These are phyloP conservation scores for Atta colombica DNA, from an alignment of 1,140 invertebrate species.

Conservation along the genomic window DNA sequence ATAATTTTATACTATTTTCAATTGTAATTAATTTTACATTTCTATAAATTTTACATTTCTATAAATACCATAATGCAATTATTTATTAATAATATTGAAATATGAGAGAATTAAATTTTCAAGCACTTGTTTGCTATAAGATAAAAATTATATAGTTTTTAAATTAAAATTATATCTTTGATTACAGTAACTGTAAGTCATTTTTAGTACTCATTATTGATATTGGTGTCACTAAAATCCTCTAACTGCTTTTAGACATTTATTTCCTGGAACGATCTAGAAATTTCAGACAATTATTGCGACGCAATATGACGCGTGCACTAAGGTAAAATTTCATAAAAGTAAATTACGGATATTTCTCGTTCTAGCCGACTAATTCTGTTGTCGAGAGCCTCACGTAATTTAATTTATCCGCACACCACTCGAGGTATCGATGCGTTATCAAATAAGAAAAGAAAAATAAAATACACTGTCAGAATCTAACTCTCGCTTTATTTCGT, in stretches of 20 bases:
- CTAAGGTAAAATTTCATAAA: slow-evolving; percentile 33
- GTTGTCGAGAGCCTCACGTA: slow-evolving; percentile 33
- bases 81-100: slow-evolving; percentile 10
- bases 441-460: slow-evolving; percentile 48
- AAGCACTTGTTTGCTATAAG: not conserved
- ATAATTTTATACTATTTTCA: not conserved
- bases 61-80: too few species aligned
- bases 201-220: slow-evolving; percentile 7
- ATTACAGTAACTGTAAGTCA: not conserved
- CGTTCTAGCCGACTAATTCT: slow-evolving; percentile 45
- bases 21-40: slow-evolving; percentile 9
- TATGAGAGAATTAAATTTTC: slow-evolving; percentile 13
- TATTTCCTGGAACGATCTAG: not conserved
- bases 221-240: not conserved
- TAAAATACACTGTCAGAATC: not conserved
- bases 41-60: not conserved
- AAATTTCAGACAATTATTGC: slow-evolving; percentile 40
- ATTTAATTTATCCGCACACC: slow-evolving; percentile 45
- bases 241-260: slow-evolving; percentile 2
- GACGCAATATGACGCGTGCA: slow-evolving; percentile 41
- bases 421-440: slow-evolving; percentile 41
- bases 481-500: not conserved
- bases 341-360: slow-evolving; percentile 55
- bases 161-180: not conserved
- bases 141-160: not conserved